Percentiles rank a stretch among this genome's conserved stretches.
Evolutionary conservation across 1,140 invertebrate species (phyloP).

Genomic region (Neodiprion fabricii): DNA sequence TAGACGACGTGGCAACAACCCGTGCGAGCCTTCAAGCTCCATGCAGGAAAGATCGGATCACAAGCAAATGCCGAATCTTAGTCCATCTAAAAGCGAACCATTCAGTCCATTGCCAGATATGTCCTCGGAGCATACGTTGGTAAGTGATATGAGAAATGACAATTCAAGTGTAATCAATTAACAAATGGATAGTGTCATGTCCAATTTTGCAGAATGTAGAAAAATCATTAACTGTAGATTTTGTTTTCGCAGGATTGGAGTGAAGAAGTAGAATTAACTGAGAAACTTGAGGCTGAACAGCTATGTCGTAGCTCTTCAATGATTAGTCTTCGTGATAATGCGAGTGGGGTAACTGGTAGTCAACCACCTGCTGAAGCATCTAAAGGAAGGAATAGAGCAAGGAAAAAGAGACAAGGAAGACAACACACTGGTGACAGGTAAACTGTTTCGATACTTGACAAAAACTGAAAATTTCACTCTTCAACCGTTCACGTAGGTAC

Average conservation of each 20-base stretch:
- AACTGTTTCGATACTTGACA: not conserved
- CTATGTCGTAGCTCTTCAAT: constrained; percentile 65
- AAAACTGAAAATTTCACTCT: no score
- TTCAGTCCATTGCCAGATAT: constrained; percentile 39
- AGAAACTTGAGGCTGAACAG: constrained; percentile 58
- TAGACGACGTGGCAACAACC: constrained; percentile 37
- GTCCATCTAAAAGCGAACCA: constrained; percentile 44
- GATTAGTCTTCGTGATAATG: constrained; percentile 61
- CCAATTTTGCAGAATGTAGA: constrained; percentile 13
- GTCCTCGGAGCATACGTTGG: constrained; percentile 42
- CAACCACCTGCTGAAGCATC: constrained; percentile 34
- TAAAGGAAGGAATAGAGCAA: constrained; percentile 31
- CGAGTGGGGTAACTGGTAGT: constrained; percentile 40
- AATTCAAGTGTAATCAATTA: not conserved
- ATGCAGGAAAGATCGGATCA: constrained; percentile 37
- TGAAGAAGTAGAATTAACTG: constrained; percentile 64
- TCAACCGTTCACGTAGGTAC: no score
- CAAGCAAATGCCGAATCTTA: constrained; percentile 36
- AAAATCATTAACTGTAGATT: constrained; percentile 16
- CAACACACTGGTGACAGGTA: constrained; percentile 47
- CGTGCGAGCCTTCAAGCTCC: constrained; percentile 32
- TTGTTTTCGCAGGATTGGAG: constrained; percentile 60
- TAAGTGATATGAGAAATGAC: constrained; percentile 31
- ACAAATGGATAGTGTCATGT: constrained; percentile 4
- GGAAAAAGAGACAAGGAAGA: constrained; percentile 47